A percentile compares a stretch with the other conserved stretches of the same genome.
These are phyloP conservation scores for Chloroceryle amazona DNA, from an alignment of 2,797 vertebrate species.

Conservation along the genomic window DNA sequence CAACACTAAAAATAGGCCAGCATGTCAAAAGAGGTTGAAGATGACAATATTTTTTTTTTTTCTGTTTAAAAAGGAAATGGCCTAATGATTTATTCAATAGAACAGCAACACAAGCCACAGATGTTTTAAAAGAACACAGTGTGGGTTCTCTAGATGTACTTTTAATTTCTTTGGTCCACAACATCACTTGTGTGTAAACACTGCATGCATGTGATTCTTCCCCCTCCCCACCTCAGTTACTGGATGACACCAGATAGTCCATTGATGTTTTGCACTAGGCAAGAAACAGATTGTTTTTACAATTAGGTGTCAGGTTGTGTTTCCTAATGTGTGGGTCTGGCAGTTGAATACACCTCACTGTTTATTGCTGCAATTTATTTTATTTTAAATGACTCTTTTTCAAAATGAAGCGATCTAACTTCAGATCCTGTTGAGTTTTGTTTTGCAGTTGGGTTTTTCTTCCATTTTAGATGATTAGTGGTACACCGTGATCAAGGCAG, in stretches of 20 bases:
- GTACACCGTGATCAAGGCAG: no score
- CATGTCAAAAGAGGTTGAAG: neutral
- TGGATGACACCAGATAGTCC: neutral
- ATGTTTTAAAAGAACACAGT: neutral
- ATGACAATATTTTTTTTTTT: neutral
- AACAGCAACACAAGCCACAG: neutral
- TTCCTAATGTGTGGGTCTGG: neutral
- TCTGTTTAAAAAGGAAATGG: neutral
- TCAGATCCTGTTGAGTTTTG: neutral
- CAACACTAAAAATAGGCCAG: neutral
- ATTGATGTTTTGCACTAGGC: neutral
- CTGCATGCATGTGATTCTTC: neutral
- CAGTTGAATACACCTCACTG: neutral
- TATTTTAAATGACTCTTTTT: neutral
- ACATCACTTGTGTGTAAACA: neutral
- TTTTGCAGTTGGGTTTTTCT: neutral
- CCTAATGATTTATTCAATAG: neutral
- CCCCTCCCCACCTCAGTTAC: accelerated
- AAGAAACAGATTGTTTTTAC: neutral
- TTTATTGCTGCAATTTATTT: neutral
- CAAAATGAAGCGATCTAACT: neutral
- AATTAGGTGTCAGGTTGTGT: neutral
- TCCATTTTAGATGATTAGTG: neutral
- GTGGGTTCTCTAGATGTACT: neutral
- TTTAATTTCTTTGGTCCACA: neutral